A percentile compares a stretch with the other conserved stretches of the same genome.
These are phyloP conservation scores for Montipora foliosa DNA, from an alignment of 64 coral and sea anemone genomes.

Conservation along the genomic window DNA sequence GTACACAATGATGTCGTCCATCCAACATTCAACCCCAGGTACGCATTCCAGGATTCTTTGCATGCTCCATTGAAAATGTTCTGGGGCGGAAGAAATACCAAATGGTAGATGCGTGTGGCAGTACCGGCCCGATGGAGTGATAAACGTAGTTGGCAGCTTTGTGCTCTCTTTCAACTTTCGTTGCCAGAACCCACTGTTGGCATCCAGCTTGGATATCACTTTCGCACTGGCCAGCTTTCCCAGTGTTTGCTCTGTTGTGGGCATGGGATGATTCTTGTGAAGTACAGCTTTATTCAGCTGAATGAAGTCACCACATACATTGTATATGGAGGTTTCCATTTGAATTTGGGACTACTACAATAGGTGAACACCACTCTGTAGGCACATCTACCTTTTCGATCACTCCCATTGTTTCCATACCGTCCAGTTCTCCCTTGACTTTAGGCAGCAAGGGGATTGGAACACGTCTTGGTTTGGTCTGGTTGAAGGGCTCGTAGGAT, in stretches of 20 bases:
- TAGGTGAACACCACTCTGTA: slow-evolving; percentile 58
- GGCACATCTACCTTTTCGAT: slow-evolving; percentile 7
- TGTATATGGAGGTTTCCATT: background rate
- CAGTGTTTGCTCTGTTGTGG: background rate
- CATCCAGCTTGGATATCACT: background rate
- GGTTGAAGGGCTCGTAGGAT: background rate
- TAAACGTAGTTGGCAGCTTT: slow-evolving; percentile 11
- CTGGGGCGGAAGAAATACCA: slow-evolving; percentile 31
- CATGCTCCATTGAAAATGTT: slow-evolving; percentile 17
- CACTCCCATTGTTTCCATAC: too few species aligned
- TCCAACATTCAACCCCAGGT: background rate
- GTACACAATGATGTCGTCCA: background rate
- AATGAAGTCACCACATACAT: background rate
- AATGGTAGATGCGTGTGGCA: slow-evolving; percentile 32
- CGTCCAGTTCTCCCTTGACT: too few species aligned
- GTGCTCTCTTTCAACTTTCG: background rate
- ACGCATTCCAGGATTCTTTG: background rate
- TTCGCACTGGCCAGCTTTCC: background rate
- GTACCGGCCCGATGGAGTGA: slow-evolving; percentile 26
- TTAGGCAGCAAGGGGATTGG: background rate
- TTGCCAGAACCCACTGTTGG: background rate
- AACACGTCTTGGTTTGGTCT: slow-evolving; percentile 36
- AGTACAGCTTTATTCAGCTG: background rate
- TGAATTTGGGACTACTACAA: slow-evolving; percentile 50
- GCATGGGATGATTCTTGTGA: background rate